Evolutionary conservation across 2,888 invertebrate species (phyloP).

Genomic region (Cheilosia grossa): DNA sequence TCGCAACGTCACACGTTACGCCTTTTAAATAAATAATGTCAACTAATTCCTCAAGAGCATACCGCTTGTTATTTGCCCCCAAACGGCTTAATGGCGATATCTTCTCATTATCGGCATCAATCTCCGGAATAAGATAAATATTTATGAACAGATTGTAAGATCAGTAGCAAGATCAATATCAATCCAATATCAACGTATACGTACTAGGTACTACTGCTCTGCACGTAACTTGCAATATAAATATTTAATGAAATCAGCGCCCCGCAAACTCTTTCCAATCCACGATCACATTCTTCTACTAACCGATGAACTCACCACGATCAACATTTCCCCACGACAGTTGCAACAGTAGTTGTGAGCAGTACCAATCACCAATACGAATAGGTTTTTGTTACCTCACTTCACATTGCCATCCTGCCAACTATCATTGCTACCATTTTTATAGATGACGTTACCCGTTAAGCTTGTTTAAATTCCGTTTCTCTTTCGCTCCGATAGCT

Average conservation of each 20-base stretch:
- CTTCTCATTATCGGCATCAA: constrained; percentile 11
- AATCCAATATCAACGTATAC: constrained; percentile 31
- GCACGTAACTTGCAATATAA: constrained; percentile 59
- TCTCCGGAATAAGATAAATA: constrained; percentile 20
- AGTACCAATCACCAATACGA: constrained; percentile 1
- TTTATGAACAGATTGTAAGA: constrained; percentile 42
- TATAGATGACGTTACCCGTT: constrained; percentile 55
- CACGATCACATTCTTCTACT: constrained; percentile 41
- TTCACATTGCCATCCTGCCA: background rate
- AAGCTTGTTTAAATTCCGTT: constrained; percentile 41
- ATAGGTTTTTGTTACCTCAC: background rate
- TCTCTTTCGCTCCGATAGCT: constrained; percentile 38
- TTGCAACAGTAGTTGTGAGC: constrained; percentile 2
- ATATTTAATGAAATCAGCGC: constrained; percentile 60
- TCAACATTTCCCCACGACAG: constrained; percentile 24
- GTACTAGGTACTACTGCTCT: constrained; percentile 16
- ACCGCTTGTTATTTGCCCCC: constrained; percentile 18
- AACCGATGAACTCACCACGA: constrained; percentile 50
- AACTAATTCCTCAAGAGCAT: background rate
- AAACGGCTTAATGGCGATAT: constrained; percentile 40
- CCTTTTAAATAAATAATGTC: constrained; percentile 43
- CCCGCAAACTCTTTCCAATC: constrained; percentile 21
- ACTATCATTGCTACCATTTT: constrained; percentile 30
- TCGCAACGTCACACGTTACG: constrained; percentile 6
- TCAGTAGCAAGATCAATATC: constrained; percentile 69